Evolutionary conservation across 1,140 invertebrate species (phyloP).

Genomic region (Anastrepha obliqua): DNA sequence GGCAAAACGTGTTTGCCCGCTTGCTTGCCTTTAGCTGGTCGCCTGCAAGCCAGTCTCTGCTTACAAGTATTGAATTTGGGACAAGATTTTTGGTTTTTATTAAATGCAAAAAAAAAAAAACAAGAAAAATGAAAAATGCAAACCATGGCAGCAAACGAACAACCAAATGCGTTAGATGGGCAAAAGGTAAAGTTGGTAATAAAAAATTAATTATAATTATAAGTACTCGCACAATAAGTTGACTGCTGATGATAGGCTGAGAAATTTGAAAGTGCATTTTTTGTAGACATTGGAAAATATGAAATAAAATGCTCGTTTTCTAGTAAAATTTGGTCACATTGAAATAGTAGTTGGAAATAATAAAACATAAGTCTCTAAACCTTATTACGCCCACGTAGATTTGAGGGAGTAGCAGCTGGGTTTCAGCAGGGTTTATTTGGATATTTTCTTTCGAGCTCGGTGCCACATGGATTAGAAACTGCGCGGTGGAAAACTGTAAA

Average conservation of each 20-base stretch:
- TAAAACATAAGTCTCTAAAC: no score
- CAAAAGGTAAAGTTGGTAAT: constrained; percentile 2
- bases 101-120: not conserved
- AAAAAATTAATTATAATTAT: not conserved
- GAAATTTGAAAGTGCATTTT: no score
- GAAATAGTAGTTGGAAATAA: no score
- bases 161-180: not conserved
- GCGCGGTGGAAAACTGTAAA: no score
- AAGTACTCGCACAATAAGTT: not conserved
- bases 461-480: no score
- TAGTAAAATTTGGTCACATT: no score
- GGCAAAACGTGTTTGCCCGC: constrained; percentile 44
- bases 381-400: no score
- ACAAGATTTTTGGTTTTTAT: constrained; percentile 22
- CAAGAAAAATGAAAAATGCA: not conserved
- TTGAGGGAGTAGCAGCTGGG: no score
- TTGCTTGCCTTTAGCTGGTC: not conserved
- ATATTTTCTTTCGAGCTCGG: no score
- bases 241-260: not conserved
- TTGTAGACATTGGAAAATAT: no score
- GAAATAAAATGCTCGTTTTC: no score
- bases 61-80: constrained; percentile 2
- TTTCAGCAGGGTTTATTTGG: no score
- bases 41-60: not conserved
- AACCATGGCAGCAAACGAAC: not conserved